phyloP scores from a whole-genome alignment of 2,797 vertebrate species.

The Potorous gilbertii region DNA sequence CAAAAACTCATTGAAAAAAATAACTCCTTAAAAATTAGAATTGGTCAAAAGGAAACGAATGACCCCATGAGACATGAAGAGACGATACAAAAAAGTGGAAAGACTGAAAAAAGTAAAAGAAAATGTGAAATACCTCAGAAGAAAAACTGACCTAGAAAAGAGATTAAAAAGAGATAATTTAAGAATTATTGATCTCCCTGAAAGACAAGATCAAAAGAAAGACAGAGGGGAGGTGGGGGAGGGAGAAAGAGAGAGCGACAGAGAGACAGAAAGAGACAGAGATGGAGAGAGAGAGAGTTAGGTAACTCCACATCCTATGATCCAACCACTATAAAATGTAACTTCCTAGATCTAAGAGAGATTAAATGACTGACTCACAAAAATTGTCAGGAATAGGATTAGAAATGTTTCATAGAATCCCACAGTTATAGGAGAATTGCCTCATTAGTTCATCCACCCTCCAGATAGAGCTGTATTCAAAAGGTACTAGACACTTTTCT shows the following conservation, averaged over 20 bases:
- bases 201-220: too few relatives aligned
- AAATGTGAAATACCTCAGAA: too few relatives aligned
- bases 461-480: background rate
- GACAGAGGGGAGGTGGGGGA: too few relatives aligned
- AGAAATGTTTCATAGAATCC: conserved; percentile 28
- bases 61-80: background rate
- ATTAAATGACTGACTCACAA: conserved; percentile 28
- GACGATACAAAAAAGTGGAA: background rate
- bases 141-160: too few relatives aligned
- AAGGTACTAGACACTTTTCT: conserved; percentile 19
- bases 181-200: too few relatives aligned
- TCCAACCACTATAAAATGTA: background rate
- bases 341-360: background rate
- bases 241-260: too few relatives aligned
- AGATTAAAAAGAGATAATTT: too few relatives aligned
- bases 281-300: too few relatives aligned
- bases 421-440: conserved; percentile 4
- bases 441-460: background rate
- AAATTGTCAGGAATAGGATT: conserved; percentile 29
- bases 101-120: background rate
- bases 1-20: background rate
- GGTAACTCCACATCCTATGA: background rate
- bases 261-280: too few relatives aligned
- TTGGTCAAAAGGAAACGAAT: background rate
- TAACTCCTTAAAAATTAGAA: background rate